Base-by-base conservation (phyloP, 1,140 invertebrate species). In the Nasonia giraulti region DNA sequence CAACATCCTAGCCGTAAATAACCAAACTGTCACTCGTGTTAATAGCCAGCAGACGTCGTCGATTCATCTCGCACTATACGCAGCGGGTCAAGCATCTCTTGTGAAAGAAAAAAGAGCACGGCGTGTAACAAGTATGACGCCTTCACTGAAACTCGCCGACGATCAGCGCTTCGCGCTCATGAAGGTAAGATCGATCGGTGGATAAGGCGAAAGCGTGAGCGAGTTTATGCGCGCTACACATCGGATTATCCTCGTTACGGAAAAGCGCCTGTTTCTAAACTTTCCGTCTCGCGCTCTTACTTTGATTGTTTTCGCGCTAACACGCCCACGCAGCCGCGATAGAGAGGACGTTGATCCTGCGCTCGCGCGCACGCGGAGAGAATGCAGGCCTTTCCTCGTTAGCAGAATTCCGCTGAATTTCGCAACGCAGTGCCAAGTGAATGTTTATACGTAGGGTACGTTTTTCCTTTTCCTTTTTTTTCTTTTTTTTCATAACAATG, bases 81-180 rank as follows among this genome's bases (percentile, higher is more conserved):
- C 69, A 33, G 23, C 20, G 6, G 69, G 23, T 71, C 69, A 31
- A 71, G 27, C 33, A n/a, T 75, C 31, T 31, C 11, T 77, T 44
- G 75, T 55, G 75, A 77, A 77, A 87, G 87, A 80, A 82, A 77
- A 74, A 85, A 44, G 44, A 66, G 20, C 55, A 44, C 4, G 6
- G 66, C 14, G 68, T 85, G 37, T 68, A 85, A 11, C 73, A 31
- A 80, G 17, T 55, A 90, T 88, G 86, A 88, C 85, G 47, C 79
- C 87, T 31, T 85, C 88, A 12, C 31, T 90, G 14, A 89, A 89
- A 81, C 84, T 91, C n/a, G 89, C 88, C 5, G 95, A 96, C 87
- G 94, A 95, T 87, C 94, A 95, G 85, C 93, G 94, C 84, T 95
- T 96, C 87, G 94, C 95, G 20, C 91, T 96, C 75, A 95, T 95